Conservation (phyloP, 2,888 invertebrate species). For the Lepidocyrtoides sp. region DNA sequence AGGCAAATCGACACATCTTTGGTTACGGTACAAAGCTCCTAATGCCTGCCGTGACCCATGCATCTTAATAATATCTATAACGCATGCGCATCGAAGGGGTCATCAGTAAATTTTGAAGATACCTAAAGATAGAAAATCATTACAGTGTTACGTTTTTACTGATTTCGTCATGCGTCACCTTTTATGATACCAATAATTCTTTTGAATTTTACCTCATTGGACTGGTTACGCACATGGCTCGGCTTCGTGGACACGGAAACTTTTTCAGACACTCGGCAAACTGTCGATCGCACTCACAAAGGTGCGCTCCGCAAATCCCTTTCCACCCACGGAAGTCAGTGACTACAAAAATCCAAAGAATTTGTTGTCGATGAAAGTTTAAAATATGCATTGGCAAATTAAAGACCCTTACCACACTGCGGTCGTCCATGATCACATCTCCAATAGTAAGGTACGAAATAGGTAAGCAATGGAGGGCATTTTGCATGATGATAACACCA, state of each 20-base stretch:
- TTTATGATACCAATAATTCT: too few relatives aligned
- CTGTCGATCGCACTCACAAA: constrained; percentile 94
- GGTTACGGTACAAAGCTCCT: too few relatives aligned
- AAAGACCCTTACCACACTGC: constrained; percentile 90
- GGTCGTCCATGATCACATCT: constrained; percentile 93
- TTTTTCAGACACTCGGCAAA: constrained; percentile 93
- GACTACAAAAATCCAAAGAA: constrained; percentile 87
- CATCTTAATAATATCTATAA: constrained; percentile 59
- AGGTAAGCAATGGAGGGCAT: constrained; percentile 93
- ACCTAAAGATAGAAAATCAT: too few relatives aligned
- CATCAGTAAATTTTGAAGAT: constrained; percentile 85
- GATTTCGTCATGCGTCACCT: too few relatives aligned
- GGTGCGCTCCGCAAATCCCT: constrained; percentile 91
- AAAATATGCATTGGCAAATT: not conserved
- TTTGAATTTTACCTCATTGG: constrained; percentile 91
- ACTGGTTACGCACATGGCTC: constrained; percentile 92
- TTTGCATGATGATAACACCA: constrained; percentile 93
- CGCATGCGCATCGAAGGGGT: constrained; percentile 74
- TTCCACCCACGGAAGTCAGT: constrained; percentile 87
- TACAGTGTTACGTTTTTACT: too few relatives aligned
- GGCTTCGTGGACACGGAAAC: constrained; percentile 91
- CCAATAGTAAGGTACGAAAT: constrained; percentile 96
- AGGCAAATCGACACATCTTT: not conserved
- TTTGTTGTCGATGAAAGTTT: not conserved
- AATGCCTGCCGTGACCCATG: too few relatives aligned